Conservation (phyloP, 92 coral and sea anemone species). For the Anthopleura xanthogrammica region DNA sequence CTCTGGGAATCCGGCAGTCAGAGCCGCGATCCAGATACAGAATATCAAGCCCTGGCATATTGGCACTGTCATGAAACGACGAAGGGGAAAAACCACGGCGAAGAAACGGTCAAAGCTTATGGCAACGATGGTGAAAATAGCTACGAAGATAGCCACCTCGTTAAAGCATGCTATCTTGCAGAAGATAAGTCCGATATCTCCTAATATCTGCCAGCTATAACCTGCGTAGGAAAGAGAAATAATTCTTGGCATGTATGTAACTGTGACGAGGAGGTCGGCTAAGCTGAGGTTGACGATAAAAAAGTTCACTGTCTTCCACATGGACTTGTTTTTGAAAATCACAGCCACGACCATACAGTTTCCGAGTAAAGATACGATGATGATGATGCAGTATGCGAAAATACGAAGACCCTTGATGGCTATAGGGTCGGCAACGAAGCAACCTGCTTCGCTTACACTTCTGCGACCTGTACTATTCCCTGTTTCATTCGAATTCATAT, state of each 20-base stretch:
- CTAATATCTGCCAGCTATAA: slow-evolving; percentile 58
- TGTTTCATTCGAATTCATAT: not conserved
- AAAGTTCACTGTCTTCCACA: slow-evolving; percentile 67
- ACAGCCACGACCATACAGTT: slow-evolving; percentile 55
- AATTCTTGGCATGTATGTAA: slow-evolving; percentile 65
- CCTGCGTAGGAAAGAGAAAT: slow-evolving; percentile 51
- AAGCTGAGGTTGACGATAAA: slow-evolving; percentile 73
- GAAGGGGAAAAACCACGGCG: slow-evolving; percentile 68
- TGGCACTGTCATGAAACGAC: slow-evolving; percentile 44
- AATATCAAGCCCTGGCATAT: slow-evolving; percentile 37
- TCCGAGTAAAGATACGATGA: slow-evolving; percentile 55
- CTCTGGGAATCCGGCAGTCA: slow-evolving; percentile 53
- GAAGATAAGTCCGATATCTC: slow-evolving; percentile 49
- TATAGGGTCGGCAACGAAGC: slow-evolving; percentile 50
- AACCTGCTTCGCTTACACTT: slow-evolving; percentile 36
- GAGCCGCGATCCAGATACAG: slow-evolving; percentile 55
- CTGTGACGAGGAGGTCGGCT: slow-evolving; percentile 62
- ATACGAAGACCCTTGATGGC: slow-evolving; percentile 46
- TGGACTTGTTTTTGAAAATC: slow-evolving; percentile 45
- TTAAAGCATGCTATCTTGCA: slow-evolving; percentile 67
- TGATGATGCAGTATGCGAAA: slow-evolving; percentile 51
- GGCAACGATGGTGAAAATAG: slow-evolving; percentile 72
- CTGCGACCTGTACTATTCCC: not conserved
- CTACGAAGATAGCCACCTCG: slow-evolving; percentile 61
- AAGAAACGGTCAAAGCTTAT: slow-evolving; percentile 67